Evolutionary conservation across 2,113 vertebrate genomes (phyloP).

Genomic region (Anolis sagrei): DNA sequence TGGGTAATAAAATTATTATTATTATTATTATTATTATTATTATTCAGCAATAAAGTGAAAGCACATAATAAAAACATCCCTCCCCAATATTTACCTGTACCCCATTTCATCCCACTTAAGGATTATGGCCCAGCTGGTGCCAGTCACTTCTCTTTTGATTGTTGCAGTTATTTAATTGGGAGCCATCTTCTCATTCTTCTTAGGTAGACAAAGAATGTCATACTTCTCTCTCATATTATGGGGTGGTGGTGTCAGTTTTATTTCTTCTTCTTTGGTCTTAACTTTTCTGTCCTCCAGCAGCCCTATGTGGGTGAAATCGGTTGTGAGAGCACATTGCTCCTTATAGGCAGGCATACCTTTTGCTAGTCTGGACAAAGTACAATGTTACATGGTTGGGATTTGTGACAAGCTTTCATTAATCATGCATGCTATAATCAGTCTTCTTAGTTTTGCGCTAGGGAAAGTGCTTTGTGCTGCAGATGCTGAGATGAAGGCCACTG

Average conservation of each 20-base stretch:
- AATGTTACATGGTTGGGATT: not conserved
- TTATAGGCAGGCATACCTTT: not conserved
- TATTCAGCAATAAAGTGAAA: too few relatives aligned
- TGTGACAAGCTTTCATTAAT: not conserved
- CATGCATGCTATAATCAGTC: not conserved
- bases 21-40: too few relatives aligned
- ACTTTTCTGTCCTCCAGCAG: not conserved
- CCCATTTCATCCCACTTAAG: not conserved
- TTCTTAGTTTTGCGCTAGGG: too few relatives aligned
- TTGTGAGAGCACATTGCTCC: not conserved
- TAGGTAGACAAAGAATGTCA: not conserved
- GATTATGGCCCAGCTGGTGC: not conserved
- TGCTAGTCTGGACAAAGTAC: too few relatives aligned
- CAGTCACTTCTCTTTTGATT: not conserved
- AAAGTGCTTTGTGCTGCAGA: too few relatives aligned
- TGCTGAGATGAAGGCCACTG: too few relatives aligned
- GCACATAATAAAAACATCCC: too few relatives aligned
- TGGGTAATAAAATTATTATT: too few relatives aligned
- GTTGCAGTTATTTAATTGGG: not conserved
- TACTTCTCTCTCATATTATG: not conserved
- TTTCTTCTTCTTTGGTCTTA: not conserved
- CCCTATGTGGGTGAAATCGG: too few relatives aligned
- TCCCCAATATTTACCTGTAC: not conserved
- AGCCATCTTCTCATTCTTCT: not conserved
- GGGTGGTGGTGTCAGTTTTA: too few relatives aligned